Conservation (phyloP, 2,113 vertebrate species). For the Xyliphius kryptos region DNA sequence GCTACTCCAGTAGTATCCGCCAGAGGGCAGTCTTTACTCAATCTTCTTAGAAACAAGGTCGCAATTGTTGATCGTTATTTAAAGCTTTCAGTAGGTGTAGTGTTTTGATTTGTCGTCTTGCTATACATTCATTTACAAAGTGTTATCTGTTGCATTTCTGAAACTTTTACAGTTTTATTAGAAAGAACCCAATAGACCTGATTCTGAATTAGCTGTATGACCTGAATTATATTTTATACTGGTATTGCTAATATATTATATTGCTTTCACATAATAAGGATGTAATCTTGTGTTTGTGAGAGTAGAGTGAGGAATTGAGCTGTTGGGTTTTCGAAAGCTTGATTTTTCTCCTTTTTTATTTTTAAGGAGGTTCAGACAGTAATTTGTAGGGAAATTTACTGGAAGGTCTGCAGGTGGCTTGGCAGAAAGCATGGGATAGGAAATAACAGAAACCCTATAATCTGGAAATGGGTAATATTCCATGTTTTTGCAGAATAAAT, state of each 20-base stretch:
- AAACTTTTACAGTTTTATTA: not conserved
- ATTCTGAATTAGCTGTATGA: no score
- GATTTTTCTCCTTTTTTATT: constrained; percentile 46
- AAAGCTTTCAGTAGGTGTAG: constrained; percentile 59
- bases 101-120: constrained; percentile 58
- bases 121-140: no score
- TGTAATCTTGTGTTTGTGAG: constrained; percentile 3
- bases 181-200: no score
- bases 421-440: constrained; percentile 60
- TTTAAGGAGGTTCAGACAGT: constrained; percentile 56
- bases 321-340: constrained; percentile 52
- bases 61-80: constrained; percentile 56
- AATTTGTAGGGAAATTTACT: constrained; percentile 74
- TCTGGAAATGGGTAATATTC: no score
- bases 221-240: no score
- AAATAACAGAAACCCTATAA: constrained; percentile 67
- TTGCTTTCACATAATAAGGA: not conserved
- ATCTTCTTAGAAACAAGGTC: constrained; percentile 21
- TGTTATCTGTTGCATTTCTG: constrained; percentile 4
- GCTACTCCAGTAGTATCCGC: constrained; percentile 31
- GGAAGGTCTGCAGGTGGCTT: constrained; percentile 69
- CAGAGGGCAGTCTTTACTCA: constrained; percentile 55
- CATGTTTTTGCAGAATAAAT: no score
- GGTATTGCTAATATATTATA: no score
- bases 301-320: constrained; percentile 34